Base-by-base conservation (phyloP, 2,888 invertebrate species). In the Acronicta psi region DNA sequence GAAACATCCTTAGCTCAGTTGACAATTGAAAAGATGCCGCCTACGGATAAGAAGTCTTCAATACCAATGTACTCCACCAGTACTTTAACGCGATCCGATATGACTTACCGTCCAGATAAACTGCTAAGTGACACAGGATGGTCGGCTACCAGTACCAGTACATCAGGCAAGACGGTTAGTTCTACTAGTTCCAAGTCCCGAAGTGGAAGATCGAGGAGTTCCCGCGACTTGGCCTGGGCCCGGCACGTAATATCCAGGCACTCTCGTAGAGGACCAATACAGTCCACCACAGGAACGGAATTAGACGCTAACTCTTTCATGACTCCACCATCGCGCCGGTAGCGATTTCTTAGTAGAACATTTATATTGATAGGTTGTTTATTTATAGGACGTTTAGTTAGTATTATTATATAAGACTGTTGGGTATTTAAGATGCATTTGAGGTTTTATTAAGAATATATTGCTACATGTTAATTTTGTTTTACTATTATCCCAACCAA, bases 1-100 rank as follows among this genome's bases (percentile, higher is more conserved):
- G 88, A 91, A 40, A 86, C 91, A 2, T 79, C 87, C 0, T 83
- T 93, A 2, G 86, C 90, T 11, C 88, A 94, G 68, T 68, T 92
- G 51, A 88, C 81, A 45, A 72, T 89, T 23, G 80, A 81, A 2
- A 86, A 76, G 51, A 59, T 68, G 20, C 56, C 51, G 37, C 17
- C 42, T 10, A 47, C 57, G 11, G 55, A 54, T 10, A 67, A 63
- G 31, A 74, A 56, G 9, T 44, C 68, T 2, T 60, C 69, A 29
- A 31, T 55, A 36, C 77, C 79, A 10, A 75, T 82, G 79, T 87
- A 82, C 43, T 85, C 88, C 0, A 85, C 88, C 11, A 88, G 86
- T 52, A 86, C 87, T 0, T 64, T 80, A 7, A 87, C 87, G 0
- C 85, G 77, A 14, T 87, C 89, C 2, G 84, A 79, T 13, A 44